Conservation (phyloP, 1,140 invertebrate species). For the Proales similis region DNA sequence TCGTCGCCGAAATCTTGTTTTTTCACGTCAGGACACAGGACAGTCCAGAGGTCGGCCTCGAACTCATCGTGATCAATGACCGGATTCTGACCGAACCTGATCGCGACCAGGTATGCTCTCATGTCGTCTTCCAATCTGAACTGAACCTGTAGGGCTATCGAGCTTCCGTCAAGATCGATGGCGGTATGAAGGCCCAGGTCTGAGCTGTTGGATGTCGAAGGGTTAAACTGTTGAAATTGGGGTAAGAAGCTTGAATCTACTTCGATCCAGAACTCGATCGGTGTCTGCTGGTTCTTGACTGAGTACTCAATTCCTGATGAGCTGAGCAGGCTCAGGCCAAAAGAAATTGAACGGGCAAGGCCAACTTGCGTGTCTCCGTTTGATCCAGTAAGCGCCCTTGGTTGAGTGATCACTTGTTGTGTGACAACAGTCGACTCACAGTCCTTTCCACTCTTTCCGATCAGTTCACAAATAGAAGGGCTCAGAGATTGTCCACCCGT, state of each 20-base stretch:
- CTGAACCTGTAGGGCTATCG: slow-evolving; percentile 22
- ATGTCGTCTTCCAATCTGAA: neutral
- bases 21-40: slow-evolving; percentile 17
- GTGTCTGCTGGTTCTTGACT: neutral
- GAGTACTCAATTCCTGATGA: slow-evolving; percentile 3
- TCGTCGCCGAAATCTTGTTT: too few species aligned
- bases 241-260: slow-evolving; percentile 1
- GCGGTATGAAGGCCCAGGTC: neutral
- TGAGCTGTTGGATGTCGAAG: neutral
- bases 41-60: slow-evolving; percentile 16
- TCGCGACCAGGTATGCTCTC: neutral
- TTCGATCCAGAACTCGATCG: slow-evolving; percentile 13
- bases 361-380: slow-evolving; percentile 22
- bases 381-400: slow-evolving; percentile 8
- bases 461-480: too few species aligned
- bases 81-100: neutral
- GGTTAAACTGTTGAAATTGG: slow-evolving; percentile 4
- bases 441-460: too few species aligned
- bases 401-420: too few species aligned
- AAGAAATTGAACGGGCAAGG: slow-evolving; percentile 27
- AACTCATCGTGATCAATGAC: neutral
- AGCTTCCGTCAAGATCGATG: neutral
- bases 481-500: too few species aligned
- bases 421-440: neutral
- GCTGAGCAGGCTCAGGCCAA: slow-evolving; percentile 22